Conservation (phyloP, 2,888 invertebrate genomes). For the Cryptops parisi region DNA sequence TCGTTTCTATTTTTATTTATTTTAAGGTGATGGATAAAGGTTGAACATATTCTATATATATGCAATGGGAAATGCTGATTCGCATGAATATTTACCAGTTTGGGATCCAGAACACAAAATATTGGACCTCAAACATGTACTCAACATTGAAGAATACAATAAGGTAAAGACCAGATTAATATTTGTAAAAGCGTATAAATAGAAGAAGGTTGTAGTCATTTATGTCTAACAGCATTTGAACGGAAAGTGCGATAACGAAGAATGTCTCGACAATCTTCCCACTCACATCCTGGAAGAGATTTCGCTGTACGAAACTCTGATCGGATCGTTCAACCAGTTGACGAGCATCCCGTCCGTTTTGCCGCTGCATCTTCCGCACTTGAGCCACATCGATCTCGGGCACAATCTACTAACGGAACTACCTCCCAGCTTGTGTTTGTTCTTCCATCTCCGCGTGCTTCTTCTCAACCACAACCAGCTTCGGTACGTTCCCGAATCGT, state of each 20-base stretch:
- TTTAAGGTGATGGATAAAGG: too few species aligned
- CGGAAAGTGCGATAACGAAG: slow-evolving; percentile 26
- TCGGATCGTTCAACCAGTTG: slow-evolving; percentile 30
- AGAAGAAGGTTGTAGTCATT: too few species aligned
- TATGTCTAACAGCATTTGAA: too few species aligned
- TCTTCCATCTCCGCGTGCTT: slow-evolving; percentile 29
- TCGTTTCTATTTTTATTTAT: too few species aligned
- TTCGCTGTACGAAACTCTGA: slow-evolving; percentile 30
- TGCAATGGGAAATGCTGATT: slow-evolving; percentile 5
- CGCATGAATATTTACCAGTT: slow-evolving; percentile 7
- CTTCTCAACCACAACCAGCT: slow-evolving; percentile 28
- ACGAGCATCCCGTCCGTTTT: slow-evolving; percentile 28
- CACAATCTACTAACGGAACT: slow-evolving; percentile 28
- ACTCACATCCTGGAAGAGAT: slow-evolving; percentile 28
- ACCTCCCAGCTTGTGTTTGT: slow-evolving; percentile 29
- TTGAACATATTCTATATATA: too few species aligned
- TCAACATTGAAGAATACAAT: background rate
- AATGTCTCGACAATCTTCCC: slow-evolving; percentile 26
- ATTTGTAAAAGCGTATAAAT: too few species aligned
- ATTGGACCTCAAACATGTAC: background rate
- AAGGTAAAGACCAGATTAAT: too few species aligned
- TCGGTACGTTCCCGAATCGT: slow-evolving; percentile 26
- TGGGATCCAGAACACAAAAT: slow-evolving; percentile 12
- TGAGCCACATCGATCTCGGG: slow-evolving; percentile 28
- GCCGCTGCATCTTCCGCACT: slow-evolving; percentile 30